These are phyloP conservation scores for Lottia gigantea DNA, from an alignment of 2,888 invertebrate species.

Conservation along the genomic window DNA sequence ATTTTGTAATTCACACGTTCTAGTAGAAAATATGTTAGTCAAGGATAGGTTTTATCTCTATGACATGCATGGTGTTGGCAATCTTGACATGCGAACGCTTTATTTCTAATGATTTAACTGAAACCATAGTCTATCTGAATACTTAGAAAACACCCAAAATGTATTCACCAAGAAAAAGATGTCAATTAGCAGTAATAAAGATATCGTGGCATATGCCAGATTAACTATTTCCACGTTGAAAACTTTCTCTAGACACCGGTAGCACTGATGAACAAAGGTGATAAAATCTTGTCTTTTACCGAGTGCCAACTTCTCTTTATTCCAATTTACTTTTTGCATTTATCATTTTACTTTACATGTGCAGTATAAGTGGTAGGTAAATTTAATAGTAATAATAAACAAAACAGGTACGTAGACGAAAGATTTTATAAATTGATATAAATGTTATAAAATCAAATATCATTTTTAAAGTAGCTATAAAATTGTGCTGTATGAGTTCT, in stretches of 20 bases:
- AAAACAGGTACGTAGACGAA: too few relatives aligned
- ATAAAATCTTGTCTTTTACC: not conserved
- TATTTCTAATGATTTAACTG: too few relatives aligned
- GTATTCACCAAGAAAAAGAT: not conserved
- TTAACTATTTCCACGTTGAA: constrained; percentile 1
- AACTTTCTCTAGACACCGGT: not conserved
- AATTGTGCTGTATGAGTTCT: too few relatives aligned
- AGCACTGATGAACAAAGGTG: not conserved
- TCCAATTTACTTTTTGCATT: not conserved
- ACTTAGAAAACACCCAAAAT: not conserved
- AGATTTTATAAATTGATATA: too few relatives aligned
- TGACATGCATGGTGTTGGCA: constrained; percentile 4
- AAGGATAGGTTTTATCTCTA: not conserved
- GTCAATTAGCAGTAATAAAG: constrained; percentile 8
- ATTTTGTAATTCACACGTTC: too few relatives aligned
- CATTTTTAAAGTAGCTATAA: too few relatives aligned
- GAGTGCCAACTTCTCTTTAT: not conserved
- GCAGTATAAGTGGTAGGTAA: too few relatives aligned
- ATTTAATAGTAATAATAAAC: too few relatives aligned
- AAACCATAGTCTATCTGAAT: too few relatives aligned
- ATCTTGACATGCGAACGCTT: not conserved
- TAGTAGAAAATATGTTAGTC: too few relatives aligned
- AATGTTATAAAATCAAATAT: too few relatives aligned
- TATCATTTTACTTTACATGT: not conserved
- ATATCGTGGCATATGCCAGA: constrained; percentile 4